Evolutionary conservation across 1,140 invertebrate species (phyloP).

Genomic region (Eubasilissa regina): DNA sequence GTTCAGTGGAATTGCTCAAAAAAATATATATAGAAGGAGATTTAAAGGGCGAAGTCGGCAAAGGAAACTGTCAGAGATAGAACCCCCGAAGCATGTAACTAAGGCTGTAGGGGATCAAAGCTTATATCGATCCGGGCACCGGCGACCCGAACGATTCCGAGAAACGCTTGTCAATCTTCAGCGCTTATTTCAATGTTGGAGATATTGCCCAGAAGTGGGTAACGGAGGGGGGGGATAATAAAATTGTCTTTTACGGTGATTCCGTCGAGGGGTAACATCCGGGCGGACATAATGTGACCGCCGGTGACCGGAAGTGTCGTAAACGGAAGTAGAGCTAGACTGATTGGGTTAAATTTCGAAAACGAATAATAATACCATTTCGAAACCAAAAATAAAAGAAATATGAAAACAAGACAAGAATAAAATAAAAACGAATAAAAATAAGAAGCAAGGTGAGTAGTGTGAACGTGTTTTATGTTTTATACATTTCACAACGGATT

Average conservation of each 20-base stretch:
- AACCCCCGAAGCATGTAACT: not conserved
- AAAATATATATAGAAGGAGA: constrained; percentile 12
- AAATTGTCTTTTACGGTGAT: constrained; percentile 2
- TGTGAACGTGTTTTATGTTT: too few species aligned
- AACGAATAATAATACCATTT: not conserved
- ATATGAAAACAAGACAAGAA: not conserved
- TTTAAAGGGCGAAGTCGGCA: constrained; percentile 19
- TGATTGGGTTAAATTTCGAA: not conserved
- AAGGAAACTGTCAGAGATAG: not conserved
- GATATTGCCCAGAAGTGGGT: not conserved
- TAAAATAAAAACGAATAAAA: not conserved
- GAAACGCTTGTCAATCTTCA: constrained; percentile 23
- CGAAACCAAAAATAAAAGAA: too few species aligned
- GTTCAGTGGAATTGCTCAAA: not conserved
- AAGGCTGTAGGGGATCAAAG: not conserved
- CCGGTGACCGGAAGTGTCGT: not conserved
- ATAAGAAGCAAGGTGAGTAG: not conserved
- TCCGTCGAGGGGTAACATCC: too few species aligned
- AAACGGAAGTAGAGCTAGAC: not conserved
- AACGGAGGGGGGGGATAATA: not conserved
- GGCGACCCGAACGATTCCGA: not conserved
- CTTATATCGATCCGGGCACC: constrained; percentile 10
- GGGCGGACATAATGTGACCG: too few species aligned
- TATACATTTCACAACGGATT: too few species aligned
- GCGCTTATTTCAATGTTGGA: constrained; percentile 22